These are phyloP conservation scores for Biston stratarius DNA, from an alignment of 2,888 invertebrate genomes.

Conservation along the genomic window DNA sequence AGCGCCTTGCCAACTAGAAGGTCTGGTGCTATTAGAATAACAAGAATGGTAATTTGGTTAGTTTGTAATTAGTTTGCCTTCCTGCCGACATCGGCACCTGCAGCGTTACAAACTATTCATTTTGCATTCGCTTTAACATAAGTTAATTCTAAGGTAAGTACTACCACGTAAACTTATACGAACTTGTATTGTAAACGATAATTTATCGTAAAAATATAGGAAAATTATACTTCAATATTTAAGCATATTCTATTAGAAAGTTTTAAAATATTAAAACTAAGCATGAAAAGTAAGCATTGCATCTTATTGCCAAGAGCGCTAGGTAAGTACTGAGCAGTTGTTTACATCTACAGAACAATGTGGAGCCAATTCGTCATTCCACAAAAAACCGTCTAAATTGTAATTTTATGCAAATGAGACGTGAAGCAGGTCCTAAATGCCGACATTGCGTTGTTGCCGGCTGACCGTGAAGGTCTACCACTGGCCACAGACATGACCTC, in stretches of 20 bases:
- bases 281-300: slow-evolving; percentile 3
- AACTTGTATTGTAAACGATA: too few relatives aligned
- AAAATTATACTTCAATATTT: too few relatives aligned
- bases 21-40: slow-evolving; percentile 29
- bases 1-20: slow-evolving; percentile 30
- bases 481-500: slow-evolving; percentile 33
- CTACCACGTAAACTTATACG: too few relatives aligned
- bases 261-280: neutral
- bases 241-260: neutral
- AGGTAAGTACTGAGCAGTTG: slow-evolving; percentile 1
- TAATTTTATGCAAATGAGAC: slow-evolving; percentile 28
- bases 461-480: slow-evolving; percentile 30
- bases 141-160: neutral
- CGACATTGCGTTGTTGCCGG: slow-evolving; percentile 20
- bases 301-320: neutral
- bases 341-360: slow-evolving; percentile 15
- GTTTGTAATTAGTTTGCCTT: slow-evolving; percentile 34
- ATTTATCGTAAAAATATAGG: too few relatives aligned
- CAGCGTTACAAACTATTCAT: slow-evolving; percentile 18
- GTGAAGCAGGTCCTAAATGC: slow-evolving; percentile 25
- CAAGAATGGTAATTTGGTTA: slow-evolving; percentile 35
- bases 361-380: slow-evolving; percentile 12
- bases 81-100: slow-evolving; percentile 36
- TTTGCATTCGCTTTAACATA: slow-evolving; percentile 18
- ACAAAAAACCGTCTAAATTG: slow-evolving; percentile 19